Percentiles rank a stretch among this genome's conserved stretches.
These are phyloP conservation scores for Actenoides hombroni DNA, from an alignment of 2,113 vertebrate species.

Conservation along the genomic window DNA sequence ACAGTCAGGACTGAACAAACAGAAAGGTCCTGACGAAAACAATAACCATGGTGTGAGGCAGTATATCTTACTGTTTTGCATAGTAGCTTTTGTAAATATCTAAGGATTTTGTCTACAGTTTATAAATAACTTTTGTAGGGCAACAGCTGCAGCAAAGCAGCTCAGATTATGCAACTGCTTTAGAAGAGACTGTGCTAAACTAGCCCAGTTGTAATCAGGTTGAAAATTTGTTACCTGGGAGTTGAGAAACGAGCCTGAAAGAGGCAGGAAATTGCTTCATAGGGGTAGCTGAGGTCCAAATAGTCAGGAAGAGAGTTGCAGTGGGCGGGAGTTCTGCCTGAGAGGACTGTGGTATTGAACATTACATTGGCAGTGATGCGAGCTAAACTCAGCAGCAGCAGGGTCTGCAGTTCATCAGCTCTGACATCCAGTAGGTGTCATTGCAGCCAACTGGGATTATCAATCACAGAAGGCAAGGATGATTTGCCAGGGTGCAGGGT, in stretches of 20 bases:
- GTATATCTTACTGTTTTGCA: conserved; percentile 32
- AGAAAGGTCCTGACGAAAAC: conserved; percentile 20
- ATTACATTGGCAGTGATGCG: not conserved
- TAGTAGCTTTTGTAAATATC: conserved; percentile 46
- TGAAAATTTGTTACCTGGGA: conserved; percentile 45
- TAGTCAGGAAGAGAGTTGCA: not conserved
- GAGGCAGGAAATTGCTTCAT: conserved; percentile 51
- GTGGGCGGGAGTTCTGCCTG: not conserved
- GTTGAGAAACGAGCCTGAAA: conserved; percentile 32
- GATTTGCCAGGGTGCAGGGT: conserved; percentile 18
- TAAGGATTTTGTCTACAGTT: conserved; percentile 37
- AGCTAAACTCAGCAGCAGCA: not conserved
- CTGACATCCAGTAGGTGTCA: conserved; percentile 22
- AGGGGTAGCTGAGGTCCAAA: not conserved
- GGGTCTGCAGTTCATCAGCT: not conserved
- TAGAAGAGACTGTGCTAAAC: not conserved
- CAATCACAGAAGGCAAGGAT: not conserved
- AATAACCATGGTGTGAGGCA: not conserved
- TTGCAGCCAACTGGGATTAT: not conserved
- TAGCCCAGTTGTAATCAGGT: not conserved
- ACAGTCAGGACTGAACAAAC: conserved; percentile 9
- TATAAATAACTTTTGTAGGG: conserved; percentile 51
- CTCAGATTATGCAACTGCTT: not conserved
- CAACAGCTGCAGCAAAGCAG: conserved; percentile 18
- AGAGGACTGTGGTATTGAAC: not conserved